Conservation (phyloP, 2,797 vertebrate genomes). For the Ispidina picta region DNA sequence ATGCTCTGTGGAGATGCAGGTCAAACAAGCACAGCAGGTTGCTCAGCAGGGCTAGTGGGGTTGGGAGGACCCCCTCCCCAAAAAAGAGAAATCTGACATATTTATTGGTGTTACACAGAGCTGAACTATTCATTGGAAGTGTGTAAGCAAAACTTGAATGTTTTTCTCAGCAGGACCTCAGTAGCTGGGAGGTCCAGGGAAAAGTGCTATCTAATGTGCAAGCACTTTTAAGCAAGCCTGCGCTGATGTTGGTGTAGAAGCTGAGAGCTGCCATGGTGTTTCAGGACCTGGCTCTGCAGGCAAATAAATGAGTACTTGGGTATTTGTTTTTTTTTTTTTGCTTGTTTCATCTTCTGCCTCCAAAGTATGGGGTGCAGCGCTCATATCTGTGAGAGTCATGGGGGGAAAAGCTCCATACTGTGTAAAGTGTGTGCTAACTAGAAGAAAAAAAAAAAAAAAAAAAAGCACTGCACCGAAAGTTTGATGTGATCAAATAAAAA, state of each 20-base stretch:
- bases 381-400: neutral
- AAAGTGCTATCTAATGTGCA: neutral
- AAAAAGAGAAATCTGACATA: neutral
- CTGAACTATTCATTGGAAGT: neutral
- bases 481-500: conserved; percentile 56
- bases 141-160: neutral
- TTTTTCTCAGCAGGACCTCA: neutral
- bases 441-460: neutral
- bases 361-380: neutral
- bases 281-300: neutral
- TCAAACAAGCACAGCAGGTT: neutral
- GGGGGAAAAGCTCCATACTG: neutral
- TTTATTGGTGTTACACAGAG: neutral
- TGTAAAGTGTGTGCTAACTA: neutral
- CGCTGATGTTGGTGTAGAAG: neutral
- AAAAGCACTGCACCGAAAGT: conserved; percentile 16
- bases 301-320: neutral
- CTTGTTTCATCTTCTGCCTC: neutral
- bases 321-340: neutral
- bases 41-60: accelerated
- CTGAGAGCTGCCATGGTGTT: neutral
- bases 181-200: neutral
- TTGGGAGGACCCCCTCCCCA: neutral
- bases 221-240: neutral
- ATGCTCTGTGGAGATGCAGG: accelerated